These are phyloP conservation scores for Callithrix jacchus DNA, from an alignment of 2,113 vertebrate species.

Conservation along the genomic window DNA sequence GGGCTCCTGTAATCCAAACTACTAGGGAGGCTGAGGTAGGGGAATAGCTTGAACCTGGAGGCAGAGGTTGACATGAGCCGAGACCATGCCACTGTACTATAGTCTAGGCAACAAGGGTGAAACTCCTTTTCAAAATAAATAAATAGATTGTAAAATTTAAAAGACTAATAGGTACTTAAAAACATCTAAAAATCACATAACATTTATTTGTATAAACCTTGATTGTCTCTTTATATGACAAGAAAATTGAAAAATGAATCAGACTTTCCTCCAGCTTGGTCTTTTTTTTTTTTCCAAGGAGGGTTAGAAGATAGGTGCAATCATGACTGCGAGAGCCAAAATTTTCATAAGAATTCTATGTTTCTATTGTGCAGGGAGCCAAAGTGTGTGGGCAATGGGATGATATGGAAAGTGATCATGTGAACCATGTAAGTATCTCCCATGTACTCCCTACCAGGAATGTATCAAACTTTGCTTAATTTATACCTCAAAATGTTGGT, in stretches of 20 bases:
- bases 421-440: background rate
- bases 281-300: background rate
- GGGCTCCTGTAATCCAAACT: no score
- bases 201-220: background rate
- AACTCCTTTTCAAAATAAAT: no score
- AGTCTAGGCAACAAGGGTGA: no score
- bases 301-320: fast-evolving
- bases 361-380: background rate
- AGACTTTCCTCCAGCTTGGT: background rate
- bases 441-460: background rate
- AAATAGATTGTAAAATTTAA: background rate
- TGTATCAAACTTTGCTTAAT: background rate
- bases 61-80: no score
- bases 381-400: background rate
- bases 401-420: background rate
- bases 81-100: no score
- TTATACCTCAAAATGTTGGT: background rate
- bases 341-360: fast-evolving
- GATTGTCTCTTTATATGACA: background rate
- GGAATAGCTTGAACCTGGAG: no score
- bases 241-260: background rate
- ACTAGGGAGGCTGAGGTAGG: no score
- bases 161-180: background rate
- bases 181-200: background rate
- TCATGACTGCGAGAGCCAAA: background rate